These are phyloP conservation scores for Ptychoptera contaminata DNA, from an alignment of 2,888 invertebrate genomes.

Conservation along the genomic window DNA sequence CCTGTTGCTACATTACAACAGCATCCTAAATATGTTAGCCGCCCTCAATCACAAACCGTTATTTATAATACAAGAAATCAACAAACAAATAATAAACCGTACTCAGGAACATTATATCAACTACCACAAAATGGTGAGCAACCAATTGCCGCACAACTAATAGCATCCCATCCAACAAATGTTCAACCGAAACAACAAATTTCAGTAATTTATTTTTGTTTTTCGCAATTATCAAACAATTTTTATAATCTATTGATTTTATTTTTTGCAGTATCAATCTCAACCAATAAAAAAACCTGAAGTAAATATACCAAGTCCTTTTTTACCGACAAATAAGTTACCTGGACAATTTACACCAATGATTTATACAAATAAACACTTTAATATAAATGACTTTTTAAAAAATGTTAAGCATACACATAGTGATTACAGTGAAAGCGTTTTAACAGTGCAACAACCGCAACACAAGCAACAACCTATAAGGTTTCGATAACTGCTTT, in stretches of 20 bases:
- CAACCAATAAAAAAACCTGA: slow-evolving; percentile 6
- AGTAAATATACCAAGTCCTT: slow-evolving; percentile 33
- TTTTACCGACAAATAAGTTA: slow-evolving; percentile 36
- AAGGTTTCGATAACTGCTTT: too few relatives aligned
- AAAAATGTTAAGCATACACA: slow-evolving; percentile 5
- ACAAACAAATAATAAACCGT: not conserved
- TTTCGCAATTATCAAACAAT: not conserved
- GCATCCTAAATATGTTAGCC: not conserved
- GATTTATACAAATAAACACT: slow-evolving; percentile 20
- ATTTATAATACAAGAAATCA: slow-evolving; percentile 10
- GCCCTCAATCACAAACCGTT: slow-evolving; percentile 8
- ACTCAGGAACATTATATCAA: not conserved
- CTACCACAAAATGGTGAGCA: not conserved
- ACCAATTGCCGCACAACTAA: not conserved
- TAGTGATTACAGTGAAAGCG: not conserved
- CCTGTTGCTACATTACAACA: slow-evolving; percentile 1
- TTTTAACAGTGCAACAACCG: slow-evolving; percentile 1
- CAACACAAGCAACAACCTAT: slow-evolving; percentile 2
- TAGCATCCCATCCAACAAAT: too few relatives aligned
- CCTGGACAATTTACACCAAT: slow-evolving; percentile 39
- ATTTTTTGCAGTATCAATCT: not conserved
- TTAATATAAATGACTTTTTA: slow-evolving; percentile 3
- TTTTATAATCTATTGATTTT: not conserved
- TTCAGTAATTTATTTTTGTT: too few relatives aligned
- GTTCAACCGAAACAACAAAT: too few relatives aligned